These are phyloP conservation scores for Napeogenes inachia DNA, from an alignment of 2,888 invertebrate genomes.

Conservation along the genomic window DNA sequence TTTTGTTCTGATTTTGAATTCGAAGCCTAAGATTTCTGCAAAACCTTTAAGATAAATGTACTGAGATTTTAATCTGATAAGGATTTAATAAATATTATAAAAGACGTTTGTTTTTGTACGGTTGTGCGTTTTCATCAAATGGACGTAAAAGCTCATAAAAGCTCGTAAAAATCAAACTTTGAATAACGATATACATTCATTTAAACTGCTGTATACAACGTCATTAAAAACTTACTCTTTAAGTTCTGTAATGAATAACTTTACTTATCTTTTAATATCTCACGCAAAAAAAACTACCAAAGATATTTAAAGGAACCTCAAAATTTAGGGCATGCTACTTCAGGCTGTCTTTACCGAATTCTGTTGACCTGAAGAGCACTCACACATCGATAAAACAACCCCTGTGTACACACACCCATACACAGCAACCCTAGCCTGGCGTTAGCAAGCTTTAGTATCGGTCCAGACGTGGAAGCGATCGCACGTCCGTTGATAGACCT, in stretches of 20 bases:
- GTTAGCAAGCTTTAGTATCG: conserved; percentile 46
- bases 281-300: conserved; percentile 11
- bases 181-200: no score
- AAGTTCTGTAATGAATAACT: background rate
- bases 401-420: conserved; percentile 36
- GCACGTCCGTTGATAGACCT: conserved; percentile 26
- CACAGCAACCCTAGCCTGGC: conserved; percentile 38
- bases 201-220: no score
- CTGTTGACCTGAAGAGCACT: conserved; percentile 64
- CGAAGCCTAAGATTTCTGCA: no score
- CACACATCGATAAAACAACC: conserved; percentile 49
- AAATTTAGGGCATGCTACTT: conserved; percentile 58
- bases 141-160: no score
- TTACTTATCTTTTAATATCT: background rate
- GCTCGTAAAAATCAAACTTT: no score
- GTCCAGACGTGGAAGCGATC: conserved; percentile 36
- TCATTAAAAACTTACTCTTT: no score
- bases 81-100: no score
- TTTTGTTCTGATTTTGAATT: no score
- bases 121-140: no score
- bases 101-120: no score
- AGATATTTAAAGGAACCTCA: conserved; percentile 31
- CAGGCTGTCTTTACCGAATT: conserved; percentile 63
- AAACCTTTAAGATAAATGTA: no score
- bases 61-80: no score